Evolutionary conservation across 2,888 invertebrate genomes (phyloP).

Genomic region (Isoperla grammatica): DNA sequence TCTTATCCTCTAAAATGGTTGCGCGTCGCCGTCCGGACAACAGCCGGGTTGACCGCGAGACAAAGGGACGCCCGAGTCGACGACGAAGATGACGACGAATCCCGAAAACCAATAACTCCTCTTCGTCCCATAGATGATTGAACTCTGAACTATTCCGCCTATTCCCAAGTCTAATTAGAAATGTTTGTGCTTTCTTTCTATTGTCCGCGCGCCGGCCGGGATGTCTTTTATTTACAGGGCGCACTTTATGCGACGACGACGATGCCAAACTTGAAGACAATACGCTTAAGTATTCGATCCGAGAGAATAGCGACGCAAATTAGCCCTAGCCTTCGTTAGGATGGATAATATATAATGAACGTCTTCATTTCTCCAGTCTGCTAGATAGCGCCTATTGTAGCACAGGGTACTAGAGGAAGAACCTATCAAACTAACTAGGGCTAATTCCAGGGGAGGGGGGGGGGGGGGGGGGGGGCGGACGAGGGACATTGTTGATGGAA

Average conservation of each 20-base stretch:
- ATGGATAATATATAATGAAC: neutral
- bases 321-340: neutral
- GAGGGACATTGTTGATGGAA: neutral
- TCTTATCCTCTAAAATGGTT: too few relatives aligned
- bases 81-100: neutral
- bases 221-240: neutral
- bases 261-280: conserved; percentile 13
- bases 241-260: neutral
- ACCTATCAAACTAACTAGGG: neutral
- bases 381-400: too few relatives aligned
- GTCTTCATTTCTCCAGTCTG: neutral
- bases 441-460: neutral
- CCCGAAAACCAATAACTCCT: conserved; percentile 6
- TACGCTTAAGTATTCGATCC: neutral
- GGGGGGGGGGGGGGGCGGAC: neutral
- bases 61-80: too few relatives aligned
- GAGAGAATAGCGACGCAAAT: conserved; percentile 7
- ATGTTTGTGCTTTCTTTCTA: conserved; percentile 14
- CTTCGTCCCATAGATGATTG: neutral
- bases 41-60: too few relatives aligned
- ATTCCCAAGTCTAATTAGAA: conserved; percentile 15
- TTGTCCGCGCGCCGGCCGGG: neutral
- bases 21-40: too few relatives aligned
- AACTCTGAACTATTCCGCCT: conserved; percentile 9
- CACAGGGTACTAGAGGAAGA: too few relatives aligned